These are phyloP conservation scores for Panthera tigris DNA, from an alignment of 2,113 vertebrate species.

Conservation along the genomic window DNA sequence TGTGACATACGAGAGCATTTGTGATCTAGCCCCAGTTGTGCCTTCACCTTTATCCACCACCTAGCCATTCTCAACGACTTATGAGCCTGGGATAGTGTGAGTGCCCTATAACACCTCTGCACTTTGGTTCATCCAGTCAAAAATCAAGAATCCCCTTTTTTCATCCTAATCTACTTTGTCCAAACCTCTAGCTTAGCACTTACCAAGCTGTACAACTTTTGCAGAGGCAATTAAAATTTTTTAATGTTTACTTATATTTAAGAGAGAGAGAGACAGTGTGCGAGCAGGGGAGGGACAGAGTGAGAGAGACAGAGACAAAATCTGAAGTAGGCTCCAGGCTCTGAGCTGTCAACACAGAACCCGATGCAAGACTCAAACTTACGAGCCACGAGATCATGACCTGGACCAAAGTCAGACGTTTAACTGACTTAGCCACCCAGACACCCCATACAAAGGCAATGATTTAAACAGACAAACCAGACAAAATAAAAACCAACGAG, in stretches of 20 bases:
- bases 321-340: too few species aligned
- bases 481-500: neutral
- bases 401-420: too few species aligned
- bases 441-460: neutral
- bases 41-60: neutral
- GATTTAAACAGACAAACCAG: neutral
- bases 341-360: too few species aligned
- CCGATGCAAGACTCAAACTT: too few species aligned
- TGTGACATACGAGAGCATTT: neutral
- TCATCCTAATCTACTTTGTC: neutral
- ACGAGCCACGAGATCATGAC: too few species aligned
- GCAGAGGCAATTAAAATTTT: neutral
- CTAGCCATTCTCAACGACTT: too few species aligned
- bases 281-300: too few species aligned
- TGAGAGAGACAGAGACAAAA: too few species aligned
- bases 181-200: neutral
- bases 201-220: neutral
- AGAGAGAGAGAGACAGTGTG: too few species aligned
- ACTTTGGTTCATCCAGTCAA: neutral
- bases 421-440: too few species aligned
- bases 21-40: rapidly evolving
- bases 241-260: too few species aligned
- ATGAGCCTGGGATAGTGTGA: neutral
- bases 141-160: neutral
- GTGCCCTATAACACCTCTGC: neutral